A percentile compares a stretch with the other conserved stretches of the same genome.
Evolutionary conservation across 2,797 vertebrate genomes (phyloP).

Genomic region (Anabacerthia variegaticeps): DNA sequence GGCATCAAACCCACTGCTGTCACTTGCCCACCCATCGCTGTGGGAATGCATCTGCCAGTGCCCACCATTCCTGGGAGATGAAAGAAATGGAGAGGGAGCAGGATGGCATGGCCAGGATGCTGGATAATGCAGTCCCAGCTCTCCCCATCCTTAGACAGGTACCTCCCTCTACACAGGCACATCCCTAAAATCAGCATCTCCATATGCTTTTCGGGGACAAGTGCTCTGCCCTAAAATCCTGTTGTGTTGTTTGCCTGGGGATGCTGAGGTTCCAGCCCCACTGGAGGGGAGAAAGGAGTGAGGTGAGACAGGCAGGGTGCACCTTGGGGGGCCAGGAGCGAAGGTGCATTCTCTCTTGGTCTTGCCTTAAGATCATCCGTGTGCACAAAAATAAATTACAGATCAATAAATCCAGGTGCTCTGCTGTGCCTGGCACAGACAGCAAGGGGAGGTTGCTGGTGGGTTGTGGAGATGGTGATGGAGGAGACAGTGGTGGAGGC

Average conservation of each 20-base stretch:
- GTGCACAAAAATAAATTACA: not conserved
- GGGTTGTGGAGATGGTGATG: not conserved
- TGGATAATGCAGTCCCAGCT: not conserved
- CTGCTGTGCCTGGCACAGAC: accelerated
- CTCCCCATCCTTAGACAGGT: not conserved
- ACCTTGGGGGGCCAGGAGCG: accelerated
- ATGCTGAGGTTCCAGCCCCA: not conserved
- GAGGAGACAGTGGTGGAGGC: not conserved
- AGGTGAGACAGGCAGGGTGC: not conserved
- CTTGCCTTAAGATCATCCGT: not conserved
- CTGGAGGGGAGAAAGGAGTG: not conserved
- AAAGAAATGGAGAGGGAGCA: not conserved
- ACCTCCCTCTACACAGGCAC: not conserved
- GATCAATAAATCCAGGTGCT: not conserved
- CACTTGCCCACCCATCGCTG: not conserved
- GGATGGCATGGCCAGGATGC: not conserved
- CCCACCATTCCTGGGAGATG: not conserved
- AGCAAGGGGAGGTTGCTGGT: too few species aligned
- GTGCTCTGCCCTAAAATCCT: not conserved
- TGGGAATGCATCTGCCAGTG: not conserved
- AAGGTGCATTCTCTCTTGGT: not conserved
- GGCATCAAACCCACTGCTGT: not conserved
- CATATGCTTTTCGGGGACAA: not conserved
- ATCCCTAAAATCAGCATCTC: not conserved
- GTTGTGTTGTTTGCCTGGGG: not conserved